A percentile compares a stretch with the other conserved stretches of the same genome.
These are phyloP conservation scores for Benitochromis conjunctus DNA, from an alignment of 2,113 vertebrate species.

Conservation along the genomic window DNA sequence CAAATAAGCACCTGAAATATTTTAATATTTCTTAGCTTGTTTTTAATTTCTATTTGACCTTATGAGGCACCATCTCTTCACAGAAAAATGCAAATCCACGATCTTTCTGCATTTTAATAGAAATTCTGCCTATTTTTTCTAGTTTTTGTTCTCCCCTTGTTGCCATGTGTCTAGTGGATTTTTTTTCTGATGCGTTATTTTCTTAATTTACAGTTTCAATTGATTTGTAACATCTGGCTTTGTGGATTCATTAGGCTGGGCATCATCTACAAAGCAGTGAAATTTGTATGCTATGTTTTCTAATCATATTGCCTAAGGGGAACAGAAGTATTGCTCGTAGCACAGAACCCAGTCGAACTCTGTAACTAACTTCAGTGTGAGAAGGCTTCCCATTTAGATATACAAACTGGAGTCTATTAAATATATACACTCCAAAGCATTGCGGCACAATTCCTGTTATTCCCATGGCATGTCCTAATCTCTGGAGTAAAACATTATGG, in stretches of 20 bases:
- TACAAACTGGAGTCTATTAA: not conserved
- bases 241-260: not conserved
- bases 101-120: not conserved
- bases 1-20: not conserved
- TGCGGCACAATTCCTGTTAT: not conserved
- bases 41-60: not conserved
- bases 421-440: not conserved
- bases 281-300: fast-evolving
- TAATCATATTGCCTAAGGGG: not conserved
- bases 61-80: not conserved
- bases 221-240: not conserved
- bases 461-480: not conserved
- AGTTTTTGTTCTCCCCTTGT: not conserved
- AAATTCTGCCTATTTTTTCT: not conserved
- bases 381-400: not conserved
- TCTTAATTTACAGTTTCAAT: not conserved
- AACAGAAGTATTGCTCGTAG: not conserved
- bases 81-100: not conserved
- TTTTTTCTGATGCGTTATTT: not conserved
- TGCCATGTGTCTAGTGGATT: not conserved
- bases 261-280: not conserved
- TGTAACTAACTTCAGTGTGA: not conserved
- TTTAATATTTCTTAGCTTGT: not conserved
- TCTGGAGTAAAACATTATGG: not conserved
- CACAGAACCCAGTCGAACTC: not conserved